Percentiles rank a stretch among this genome's conserved stretches.
These are phyloP conservation scores for Dicrurus megarhynchus DNA, from an alignment of 2,113 vertebrate species.

Conservation along the genomic window DNA sequence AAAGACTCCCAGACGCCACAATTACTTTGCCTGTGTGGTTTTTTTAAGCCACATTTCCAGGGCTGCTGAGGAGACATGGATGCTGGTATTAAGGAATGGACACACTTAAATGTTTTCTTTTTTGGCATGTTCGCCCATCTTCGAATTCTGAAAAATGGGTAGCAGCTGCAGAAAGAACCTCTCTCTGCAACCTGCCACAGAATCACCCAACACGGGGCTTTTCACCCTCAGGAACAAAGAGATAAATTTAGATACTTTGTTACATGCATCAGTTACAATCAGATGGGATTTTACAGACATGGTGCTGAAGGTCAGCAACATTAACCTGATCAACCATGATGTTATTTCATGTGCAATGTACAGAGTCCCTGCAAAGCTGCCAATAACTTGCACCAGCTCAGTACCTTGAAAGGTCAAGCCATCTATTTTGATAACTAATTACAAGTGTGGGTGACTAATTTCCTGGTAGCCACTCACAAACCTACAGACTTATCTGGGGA, in stretches of 20 bases:
- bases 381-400: neutral
- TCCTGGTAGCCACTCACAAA: neutral
- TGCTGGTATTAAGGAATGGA: neutral
- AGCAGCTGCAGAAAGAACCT: neutral
- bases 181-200: neutral
- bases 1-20: neutral
- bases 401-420: neutral
- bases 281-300: neutral
- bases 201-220: neutral
- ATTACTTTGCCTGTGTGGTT: neutral
- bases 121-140: neutral
- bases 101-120: neutral
- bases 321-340: neutral
- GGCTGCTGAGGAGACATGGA: neutral
- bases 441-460: neutral
- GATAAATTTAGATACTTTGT: neutral
- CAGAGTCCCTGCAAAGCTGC: neutral
- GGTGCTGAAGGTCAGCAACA: neutral
- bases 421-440: neutral
- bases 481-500: neutral
- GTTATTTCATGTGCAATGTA: neutral
- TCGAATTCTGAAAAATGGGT: neutral
- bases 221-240: neutral
- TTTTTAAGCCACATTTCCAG: neutral
- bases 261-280: neutral